phyloP scores from a whole-genome alignment of 1,140 invertebrate species.

The Polypedilum vanderplanki region DNA sequence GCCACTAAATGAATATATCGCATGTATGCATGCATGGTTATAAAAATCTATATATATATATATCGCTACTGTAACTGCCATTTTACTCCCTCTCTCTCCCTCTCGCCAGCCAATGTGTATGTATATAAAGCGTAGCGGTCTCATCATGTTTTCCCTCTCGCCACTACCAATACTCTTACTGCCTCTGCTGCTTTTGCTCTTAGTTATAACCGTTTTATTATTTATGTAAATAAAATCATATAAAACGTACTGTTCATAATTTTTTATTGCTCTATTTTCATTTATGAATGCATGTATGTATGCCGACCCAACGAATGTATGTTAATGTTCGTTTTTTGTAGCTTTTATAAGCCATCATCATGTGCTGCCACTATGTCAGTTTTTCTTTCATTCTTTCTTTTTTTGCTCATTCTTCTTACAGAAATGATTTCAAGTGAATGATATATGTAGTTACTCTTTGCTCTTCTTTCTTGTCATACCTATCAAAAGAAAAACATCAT shows the following conservation, averaged over 20 bases:
- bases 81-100: background rate
- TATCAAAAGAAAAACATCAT: too few relatives aligned
- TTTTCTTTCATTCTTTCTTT: background rate
- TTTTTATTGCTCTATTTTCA: constrained; percentile 19
- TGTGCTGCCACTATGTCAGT: constrained; percentile 1
- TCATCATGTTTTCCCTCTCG: too few relatives aligned
- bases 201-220: constrained; percentile 16
- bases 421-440: background rate
- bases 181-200: background rate
- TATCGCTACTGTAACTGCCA: background rate
- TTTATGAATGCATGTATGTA: background rate
- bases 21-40: constrained; percentile 17
- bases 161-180: too few relatives aligned
- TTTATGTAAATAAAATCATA: constrained; percentile 20
- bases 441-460: background rate
- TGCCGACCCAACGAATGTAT: constrained; percentile 14
- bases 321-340: constrained; percentile 13
- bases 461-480: too few relatives aligned
- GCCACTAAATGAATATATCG: background rate
- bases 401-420: background rate
- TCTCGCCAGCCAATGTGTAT: too few relatives aligned
- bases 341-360: constrained; percentile 17
- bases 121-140: too few relatives aligned
- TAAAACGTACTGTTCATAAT: constrained; percentile 19
- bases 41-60: constrained; percentile 8